These are phyloP conservation scores for Stenichneumon culpator DNA, from an alignment of 2,888 invertebrate species.

Conservation along the genomic window DNA sequence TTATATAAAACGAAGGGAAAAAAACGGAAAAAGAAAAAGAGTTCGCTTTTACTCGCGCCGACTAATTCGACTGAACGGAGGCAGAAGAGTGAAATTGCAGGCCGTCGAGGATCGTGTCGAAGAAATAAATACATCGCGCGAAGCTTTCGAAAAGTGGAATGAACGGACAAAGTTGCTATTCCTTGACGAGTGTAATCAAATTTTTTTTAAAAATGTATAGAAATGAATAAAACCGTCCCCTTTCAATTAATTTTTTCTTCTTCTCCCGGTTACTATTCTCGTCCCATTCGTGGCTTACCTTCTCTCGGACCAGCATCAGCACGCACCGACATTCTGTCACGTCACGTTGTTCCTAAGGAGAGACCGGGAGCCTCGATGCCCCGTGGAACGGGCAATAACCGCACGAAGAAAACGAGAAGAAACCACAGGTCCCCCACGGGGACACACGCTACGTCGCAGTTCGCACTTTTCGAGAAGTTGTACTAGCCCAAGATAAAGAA, in stretches of 20 bases:
- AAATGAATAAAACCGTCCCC: too few species aligned
- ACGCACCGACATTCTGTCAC: slow-evolving; percentile 66
- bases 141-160: neutral
- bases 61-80: too few species aligned
- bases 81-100: too few species aligned
- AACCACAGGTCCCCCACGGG: neutral
- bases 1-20: too few species aligned
- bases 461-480: slow-evolving; percentile 40
- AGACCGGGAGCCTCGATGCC: neutral
- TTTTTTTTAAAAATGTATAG: too few species aligned
- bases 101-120: neutral
- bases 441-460: neutral
- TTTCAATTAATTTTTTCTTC: slow-evolving; percentile 4
- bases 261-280: neutral
- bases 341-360: slow-evolving; percentile 35
- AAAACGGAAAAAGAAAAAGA: too few species aligned
- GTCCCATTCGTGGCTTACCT: slow-evolving; percentile 2
- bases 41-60: too few species aligned
- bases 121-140: neutral
- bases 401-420: slow-evolving; percentile 16
- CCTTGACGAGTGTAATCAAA: neutral
- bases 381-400: slow-evolving; percentile 27
- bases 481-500: neutral
- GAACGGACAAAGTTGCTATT: neutral
- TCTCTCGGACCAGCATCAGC: slow-evolving; percentile 13